A percentile compares a stretch with the other conserved stretches of the same genome.
Evolutionary conservation across 2,113 vertebrate species (phyloP).

Genomic region (Eublepharis macularius): DNA sequence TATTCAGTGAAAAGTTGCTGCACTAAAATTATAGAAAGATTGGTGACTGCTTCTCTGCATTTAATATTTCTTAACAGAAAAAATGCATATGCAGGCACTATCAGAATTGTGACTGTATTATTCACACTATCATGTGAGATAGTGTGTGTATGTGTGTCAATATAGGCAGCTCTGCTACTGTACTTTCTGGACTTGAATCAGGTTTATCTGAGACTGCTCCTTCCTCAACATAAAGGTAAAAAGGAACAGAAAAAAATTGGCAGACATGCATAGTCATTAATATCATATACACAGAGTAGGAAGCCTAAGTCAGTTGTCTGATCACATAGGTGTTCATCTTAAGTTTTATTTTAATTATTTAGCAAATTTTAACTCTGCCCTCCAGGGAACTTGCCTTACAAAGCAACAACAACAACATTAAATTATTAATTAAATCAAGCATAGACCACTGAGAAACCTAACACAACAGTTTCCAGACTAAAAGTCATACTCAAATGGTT

Average conservation of each 20-base stretch:
- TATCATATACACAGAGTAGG: not conserved
- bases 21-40: not conserved
- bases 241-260: not conserved
- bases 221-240: not conserved
- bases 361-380: too few relatives aligned
- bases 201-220: not conserved
- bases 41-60: not conserved
- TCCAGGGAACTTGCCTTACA: too few relatives aligned
- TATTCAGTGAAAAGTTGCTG: not conserved
- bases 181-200: not conserved
- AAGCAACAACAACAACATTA: too few relatives aligned
- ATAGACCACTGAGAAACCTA: too few relatives aligned
- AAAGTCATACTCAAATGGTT: too few relatives aligned
- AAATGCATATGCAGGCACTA: not conserved
- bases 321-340: not conserved
- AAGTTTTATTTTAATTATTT: too few relatives aligned
- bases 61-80: not conserved
- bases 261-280: not conserved
- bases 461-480: too few relatives aligned
- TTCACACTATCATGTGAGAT: not conserved
- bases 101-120: not conserved
- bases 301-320: not conserved
- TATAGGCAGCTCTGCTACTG: not conserved
- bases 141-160: too few relatives aligned
- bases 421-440: too few relatives aligned